These are phyloP conservation scores for Myotis yumanensis DNA, from an alignment of 2,113 vertebrate genomes.

Conservation along the genomic window DNA sequence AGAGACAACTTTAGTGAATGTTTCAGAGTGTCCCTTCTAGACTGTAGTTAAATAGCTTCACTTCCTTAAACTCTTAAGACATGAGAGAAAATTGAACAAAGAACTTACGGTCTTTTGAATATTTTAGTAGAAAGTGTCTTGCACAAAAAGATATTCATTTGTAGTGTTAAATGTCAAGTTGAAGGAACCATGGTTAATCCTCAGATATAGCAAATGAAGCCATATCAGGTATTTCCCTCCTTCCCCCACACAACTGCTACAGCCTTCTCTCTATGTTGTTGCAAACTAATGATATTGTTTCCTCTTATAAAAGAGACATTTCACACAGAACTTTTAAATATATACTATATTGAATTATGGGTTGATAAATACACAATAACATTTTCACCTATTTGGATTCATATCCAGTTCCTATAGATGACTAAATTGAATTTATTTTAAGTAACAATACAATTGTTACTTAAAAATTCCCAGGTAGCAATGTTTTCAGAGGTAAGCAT, in stretches of 20 bases:
- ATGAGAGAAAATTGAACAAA: constrained; percentile 1
- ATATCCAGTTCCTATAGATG: neutral
- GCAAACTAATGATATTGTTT: neutral
- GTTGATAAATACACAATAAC: neutral
- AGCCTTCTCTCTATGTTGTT: neutral
- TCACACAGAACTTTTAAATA: constrained; percentile 30
- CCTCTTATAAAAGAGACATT: neutral
- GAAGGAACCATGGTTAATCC: neutral
- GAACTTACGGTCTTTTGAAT: neutral
- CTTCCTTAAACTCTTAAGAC: neutral
- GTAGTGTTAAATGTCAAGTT: neutral
- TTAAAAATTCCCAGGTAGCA: neutral
- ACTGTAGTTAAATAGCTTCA: neutral
- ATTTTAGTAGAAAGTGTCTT: neutral
- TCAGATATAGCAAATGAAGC: neutral
- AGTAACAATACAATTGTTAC: neutral
- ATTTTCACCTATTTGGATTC: neutral
- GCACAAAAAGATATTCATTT: neutral
- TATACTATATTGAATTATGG: neutral
- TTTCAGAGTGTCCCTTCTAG: neutral
- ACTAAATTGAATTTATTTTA: neutral
- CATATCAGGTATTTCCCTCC: neutral
- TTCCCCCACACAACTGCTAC: neutral
- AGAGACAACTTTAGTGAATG: neutral
- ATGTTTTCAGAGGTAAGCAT: neutral